phyloP scores from a whole-genome alignment of 2,113 vertebrate genomes.

The Serilophus lunatus region DNA sequence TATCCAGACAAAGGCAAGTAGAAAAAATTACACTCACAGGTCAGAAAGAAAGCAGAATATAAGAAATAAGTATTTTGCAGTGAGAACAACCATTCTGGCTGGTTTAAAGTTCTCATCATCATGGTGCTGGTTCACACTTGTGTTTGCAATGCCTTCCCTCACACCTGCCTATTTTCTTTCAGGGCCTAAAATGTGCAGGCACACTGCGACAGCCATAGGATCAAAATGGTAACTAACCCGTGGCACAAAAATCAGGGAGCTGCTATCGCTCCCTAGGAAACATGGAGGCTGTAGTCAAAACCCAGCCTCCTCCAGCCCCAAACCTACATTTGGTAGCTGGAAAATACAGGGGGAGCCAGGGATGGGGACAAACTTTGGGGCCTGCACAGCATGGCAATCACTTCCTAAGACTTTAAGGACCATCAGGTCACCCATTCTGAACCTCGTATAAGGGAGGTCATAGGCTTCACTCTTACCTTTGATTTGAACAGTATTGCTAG shows the following conservation, averaged over 20 bases:
- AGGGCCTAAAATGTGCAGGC: background rate
- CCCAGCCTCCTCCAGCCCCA: background rate
- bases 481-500: background rate
- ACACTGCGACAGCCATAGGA: background rate
- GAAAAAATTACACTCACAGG: background rate
- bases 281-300: background rate
- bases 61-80: background rate
- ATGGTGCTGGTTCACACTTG: background rate
- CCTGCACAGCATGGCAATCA: background rate
- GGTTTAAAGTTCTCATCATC: background rate
- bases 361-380: background rate
- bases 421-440: background rate
- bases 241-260: background rate
- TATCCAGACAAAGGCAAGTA: background rate
- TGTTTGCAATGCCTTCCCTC: background rate
- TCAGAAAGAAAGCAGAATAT: background rate
- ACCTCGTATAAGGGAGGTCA: background rate
- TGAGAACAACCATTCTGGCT: background rate
- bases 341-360: background rate
- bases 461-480: background rate
- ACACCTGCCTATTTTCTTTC: background rate
- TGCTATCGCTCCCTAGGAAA: background rate
- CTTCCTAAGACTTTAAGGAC: background rate
- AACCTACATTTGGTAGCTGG: background rate
- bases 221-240: background rate